Conservation (phyloP, 2,888 invertebrate species). For the Anoplius nigerrimus region DNA sequence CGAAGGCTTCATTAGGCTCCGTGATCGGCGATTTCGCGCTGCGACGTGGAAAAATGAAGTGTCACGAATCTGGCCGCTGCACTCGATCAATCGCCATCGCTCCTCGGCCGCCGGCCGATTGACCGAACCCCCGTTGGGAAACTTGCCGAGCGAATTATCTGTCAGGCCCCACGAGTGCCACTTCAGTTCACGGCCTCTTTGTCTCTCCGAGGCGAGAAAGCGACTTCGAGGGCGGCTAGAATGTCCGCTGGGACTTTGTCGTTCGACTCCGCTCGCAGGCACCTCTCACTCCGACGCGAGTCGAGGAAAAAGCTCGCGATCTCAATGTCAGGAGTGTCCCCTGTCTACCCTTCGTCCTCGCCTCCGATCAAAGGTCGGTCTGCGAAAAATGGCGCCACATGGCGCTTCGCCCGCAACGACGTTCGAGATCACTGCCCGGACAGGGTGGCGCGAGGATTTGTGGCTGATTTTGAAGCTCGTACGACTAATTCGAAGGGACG, state of each 20-base stretch:
- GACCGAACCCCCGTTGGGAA: constrained; percentile 31
- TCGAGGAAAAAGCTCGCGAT: too few species aligned
- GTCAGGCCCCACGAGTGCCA: constrained; percentile 31
- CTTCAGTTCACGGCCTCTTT: constrained; percentile 41
- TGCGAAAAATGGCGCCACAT: too few species aligned
- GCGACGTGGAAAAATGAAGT: constrained; percentile 36
- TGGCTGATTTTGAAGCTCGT: constrained; percentile 25
- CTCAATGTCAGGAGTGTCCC: too few species aligned
- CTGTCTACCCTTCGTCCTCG: too few species aligned
- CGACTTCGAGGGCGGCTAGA: constrained; percentile 10
- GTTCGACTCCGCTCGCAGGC: not conserved
- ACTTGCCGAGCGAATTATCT: constrained; percentile 37
- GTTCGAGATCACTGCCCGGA: too few species aligned
- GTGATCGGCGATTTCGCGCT: constrained; percentile 22
- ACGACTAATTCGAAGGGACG: constrained; percentile 51
- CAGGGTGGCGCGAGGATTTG: constrained; percentile 10
- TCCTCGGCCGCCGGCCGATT: constrained; percentile 33
- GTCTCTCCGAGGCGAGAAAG: constrained; percentile 32
- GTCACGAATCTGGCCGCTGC: constrained; percentile 28
- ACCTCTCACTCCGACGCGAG: too few species aligned
- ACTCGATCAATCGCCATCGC: constrained; percentile 39
- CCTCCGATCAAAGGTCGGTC: too few species aligned
- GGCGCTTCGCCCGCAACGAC: too few species aligned
- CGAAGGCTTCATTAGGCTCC: constrained; percentile 24
- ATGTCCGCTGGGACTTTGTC: too few species aligned